Percentiles rank a stretch among this genome's conserved stretches.
These are phyloP conservation scores for Malaclemys terrapin DNA, from an alignment of 2,113 vertebrate genomes.

Conservation along the genomic window DNA sequence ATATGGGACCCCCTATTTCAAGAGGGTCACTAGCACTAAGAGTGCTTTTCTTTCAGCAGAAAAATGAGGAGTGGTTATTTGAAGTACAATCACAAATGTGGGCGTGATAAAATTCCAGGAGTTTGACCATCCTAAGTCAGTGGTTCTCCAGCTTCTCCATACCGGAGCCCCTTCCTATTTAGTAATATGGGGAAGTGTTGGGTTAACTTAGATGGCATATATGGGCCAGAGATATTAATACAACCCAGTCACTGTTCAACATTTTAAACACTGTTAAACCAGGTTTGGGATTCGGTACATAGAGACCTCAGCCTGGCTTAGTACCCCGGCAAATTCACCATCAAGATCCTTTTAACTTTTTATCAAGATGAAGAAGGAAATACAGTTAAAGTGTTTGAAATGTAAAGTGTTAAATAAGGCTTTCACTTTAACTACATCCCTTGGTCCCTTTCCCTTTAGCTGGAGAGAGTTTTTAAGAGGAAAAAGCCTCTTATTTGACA, in stretches of 20 bases:
- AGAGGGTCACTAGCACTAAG: neutral
- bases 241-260: neutral
- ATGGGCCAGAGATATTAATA: neutral
- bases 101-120: neutral
- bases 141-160: neutral
- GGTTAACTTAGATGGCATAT: neutral
- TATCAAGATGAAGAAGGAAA: neutral
- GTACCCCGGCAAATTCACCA: neutral
- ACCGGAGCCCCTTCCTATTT: neutral
- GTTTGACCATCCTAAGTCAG: rapidly evolving
- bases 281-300: neutral
- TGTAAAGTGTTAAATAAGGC: neutral
- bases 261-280: no score
- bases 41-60: rapidly evolving
- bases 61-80: neutral
- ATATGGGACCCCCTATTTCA: no score
- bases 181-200: no score
- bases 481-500: neutral
- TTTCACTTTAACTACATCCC: neutral
- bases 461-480: neutral
- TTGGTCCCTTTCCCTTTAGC: neutral
- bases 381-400: neutral
- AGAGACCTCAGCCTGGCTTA: neutral
- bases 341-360: neutral
- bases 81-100: neutral